phyloP scores from a whole-genome alignment of 2,113 vertebrate species.

The Machaerirhynchus nigripectus region DNA sequence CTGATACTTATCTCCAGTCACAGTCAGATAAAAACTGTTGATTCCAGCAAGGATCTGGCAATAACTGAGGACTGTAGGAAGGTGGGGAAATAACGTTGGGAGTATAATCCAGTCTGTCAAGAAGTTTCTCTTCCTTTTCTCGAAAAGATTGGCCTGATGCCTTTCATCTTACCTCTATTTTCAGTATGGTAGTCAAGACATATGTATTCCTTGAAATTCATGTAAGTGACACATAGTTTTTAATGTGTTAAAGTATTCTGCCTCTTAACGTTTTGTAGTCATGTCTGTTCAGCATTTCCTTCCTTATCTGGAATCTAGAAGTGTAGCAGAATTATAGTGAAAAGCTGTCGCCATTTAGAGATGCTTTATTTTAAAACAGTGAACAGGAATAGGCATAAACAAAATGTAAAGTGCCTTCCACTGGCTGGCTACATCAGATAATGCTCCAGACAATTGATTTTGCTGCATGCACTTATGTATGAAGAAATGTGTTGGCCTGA shows the following conservation, averaged over 20 bases:
- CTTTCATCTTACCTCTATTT: neutral
- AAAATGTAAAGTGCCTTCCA: conserved; percentile 43
- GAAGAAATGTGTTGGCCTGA: conserved; percentile 23
- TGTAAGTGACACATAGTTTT: neutral
- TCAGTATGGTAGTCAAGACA: neutral
- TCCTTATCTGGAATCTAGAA: neutral
- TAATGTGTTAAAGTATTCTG: neutral
- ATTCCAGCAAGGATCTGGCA: neutral
- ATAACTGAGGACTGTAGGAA: neutral
- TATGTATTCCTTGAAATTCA: neutral
- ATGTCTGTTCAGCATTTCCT: neutral
- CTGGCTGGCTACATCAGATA: conserved; percentile 49
- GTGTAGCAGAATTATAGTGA: neutral
- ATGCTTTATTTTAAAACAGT: conserved; percentile 44
- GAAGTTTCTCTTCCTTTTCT: neutral
- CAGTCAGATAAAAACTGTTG: neutral
- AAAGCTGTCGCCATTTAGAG: neutral
- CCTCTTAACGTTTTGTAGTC: neutral
- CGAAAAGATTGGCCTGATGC: neutral
- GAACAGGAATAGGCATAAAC: conserved; percentile 31
- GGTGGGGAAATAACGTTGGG: neutral
- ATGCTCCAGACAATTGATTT: conserved; percentile 64
- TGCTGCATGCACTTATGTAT: conserved; percentile 29
- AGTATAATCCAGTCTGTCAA: neutral
- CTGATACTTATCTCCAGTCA: conserved; percentile 1